phyloP scores from a whole-genome alignment of 35 echinoderm and acorn worm genomes.

The Hemicentrotus pulcherrimus region DNA sequence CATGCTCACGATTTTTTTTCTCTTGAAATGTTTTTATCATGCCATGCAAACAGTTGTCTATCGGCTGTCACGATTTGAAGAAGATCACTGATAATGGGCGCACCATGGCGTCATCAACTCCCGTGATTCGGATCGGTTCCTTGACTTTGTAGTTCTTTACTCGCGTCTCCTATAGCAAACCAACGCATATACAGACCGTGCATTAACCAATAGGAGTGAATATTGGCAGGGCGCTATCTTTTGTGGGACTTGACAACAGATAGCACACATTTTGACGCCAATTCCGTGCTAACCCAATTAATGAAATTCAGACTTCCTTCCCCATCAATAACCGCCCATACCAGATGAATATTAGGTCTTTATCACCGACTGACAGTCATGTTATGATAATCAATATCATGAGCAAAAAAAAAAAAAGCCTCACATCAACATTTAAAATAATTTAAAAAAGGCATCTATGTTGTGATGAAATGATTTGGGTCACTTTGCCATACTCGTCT shows the following conservation, averaged over 20 bases:
- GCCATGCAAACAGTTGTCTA: not conserved
- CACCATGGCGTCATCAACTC: not conserved
- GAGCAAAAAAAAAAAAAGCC: not conserved
- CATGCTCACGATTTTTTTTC: not conserved
- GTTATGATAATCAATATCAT: not conserved
- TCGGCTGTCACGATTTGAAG: not conserved
- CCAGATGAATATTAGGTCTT: not conserved
- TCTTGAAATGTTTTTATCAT: not conserved
- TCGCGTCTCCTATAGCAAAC: not conserved
- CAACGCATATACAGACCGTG: not conserved
- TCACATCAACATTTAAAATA: not conserved
- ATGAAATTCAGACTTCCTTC: not conserved
- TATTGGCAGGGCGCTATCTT: not conserved
- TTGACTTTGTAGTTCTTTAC: not conserved
- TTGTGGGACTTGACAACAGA: not conserved
- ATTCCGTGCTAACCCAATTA: slow-evolving; percentile 8
- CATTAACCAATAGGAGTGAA: not conserved
- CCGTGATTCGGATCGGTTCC: not conserved
- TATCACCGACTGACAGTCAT: not conserved
- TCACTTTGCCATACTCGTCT: too few relatives aligned
- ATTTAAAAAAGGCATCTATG: not conserved
- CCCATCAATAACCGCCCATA: not conserved
- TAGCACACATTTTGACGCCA: not conserved
- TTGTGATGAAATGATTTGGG: not conserved
- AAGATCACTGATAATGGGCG: not conserved